phyloP scores from a whole-genome alignment of 2,888 invertebrate genomes.

The Drepanosiphum platanoidis region DNA sequence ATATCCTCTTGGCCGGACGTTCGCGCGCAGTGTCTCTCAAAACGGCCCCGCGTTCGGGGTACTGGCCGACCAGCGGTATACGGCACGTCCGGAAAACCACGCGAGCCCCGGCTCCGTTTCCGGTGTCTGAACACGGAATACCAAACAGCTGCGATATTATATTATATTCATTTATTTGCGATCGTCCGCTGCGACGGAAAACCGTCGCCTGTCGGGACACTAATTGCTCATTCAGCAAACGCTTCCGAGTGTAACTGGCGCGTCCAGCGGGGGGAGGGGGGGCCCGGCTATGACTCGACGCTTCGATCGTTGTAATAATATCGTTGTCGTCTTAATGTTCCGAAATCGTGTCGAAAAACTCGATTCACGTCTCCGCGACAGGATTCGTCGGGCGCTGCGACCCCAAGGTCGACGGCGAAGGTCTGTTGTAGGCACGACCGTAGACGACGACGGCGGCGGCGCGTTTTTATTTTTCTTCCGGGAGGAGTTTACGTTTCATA shows the following conservation, averaged over 20 bases:
- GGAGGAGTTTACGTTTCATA: too few species aligned
- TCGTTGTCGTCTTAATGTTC: neutral
- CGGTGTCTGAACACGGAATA: conserved; percentile 20
- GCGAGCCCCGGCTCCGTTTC: neutral
- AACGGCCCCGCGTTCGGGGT: neutral
- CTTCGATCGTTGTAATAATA: neutral
- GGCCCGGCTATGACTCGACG: neutral
- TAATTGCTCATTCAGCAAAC: conserved; percentile 28
- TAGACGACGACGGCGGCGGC: too few species aligned
- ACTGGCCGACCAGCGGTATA: too few species aligned
- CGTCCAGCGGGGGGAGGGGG: too few species aligned
- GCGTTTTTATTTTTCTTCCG: too few species aligned
- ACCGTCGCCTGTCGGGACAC: conserved; percentile 2
- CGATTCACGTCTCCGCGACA: conserved; percentile 28
- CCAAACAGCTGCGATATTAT: neutral
- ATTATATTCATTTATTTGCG: conserved; percentile 1
- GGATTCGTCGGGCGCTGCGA: neutral
- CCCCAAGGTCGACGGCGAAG: neutral
- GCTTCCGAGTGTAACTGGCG: conserved; percentile 7
- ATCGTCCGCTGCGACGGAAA: neutral
- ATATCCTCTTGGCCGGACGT: conserved; percentile 44
- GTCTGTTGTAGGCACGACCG: too few species aligned
- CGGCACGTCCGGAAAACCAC: neutral
- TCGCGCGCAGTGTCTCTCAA: conserved; percentile 30
- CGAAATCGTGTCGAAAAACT: conserved; percentile 9